Conservation (phyloP, 2,797 vertebrate species). For the Tragopan temminckii region DNA sequence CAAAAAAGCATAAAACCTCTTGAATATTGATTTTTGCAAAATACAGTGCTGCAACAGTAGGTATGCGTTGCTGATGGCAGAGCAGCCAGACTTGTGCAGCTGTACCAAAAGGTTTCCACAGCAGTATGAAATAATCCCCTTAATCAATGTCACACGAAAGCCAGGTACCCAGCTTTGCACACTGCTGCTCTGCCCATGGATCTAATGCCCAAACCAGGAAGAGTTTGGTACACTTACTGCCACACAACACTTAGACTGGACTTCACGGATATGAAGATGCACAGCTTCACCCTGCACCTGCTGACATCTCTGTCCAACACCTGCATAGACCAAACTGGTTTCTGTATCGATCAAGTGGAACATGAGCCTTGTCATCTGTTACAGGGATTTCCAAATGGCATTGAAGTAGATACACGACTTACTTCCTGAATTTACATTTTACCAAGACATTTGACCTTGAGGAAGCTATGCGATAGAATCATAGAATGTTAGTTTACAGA, state of each 20-base stretch:
- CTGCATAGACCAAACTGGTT: neutral
- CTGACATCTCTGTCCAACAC: neutral
- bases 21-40: neutral
- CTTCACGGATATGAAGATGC: neutral
- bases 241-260: neutral
- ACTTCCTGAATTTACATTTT: neutral
- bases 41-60: neutral
- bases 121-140: neutral
- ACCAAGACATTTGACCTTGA: neutral
- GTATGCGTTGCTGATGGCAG: neutral
- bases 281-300: neutral
- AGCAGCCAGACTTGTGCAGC: neutral
- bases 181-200: neutral
- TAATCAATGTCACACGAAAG: accelerated
- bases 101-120: neutral
- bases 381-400: neutral
- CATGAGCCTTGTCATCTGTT: neutral
- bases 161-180: neutral
- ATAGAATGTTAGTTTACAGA: neutral
- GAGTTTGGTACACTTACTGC: neutral
- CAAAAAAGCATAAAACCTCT: neutral
- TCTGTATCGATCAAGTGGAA: neutral
- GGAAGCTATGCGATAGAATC: neutral
- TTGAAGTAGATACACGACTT: neutral
- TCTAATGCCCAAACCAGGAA: neutral